Base-by-base conservation (phyloP, 30 jellyfish, hydroid and myxozoan genomes). In the Hydra vulgaris region DNA sequence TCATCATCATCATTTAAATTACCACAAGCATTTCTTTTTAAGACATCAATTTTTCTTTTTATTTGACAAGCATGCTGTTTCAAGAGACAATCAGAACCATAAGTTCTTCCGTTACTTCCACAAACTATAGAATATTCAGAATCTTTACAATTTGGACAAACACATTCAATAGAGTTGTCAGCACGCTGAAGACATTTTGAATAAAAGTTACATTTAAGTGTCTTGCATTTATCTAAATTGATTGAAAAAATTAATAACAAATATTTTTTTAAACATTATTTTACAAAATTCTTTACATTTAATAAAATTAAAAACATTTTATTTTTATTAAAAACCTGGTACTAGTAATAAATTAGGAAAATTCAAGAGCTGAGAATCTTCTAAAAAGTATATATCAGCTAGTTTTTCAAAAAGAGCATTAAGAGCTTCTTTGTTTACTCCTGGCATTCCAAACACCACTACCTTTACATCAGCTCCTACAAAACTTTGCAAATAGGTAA, bases 21-120 rank as follows among this genome's bases (percentile, higher is more conserved):
- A 90, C 96, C 95, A 56, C 96, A 89, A 8, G 95, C 74, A 21
- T 53, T 40, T 23, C 77, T 74, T 66, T 89, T 89, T 17, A 85
- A 95, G 66, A 79, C 74, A 0, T 19, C 54, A 15, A 83, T 78
- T 0, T 73, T 55, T 27, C 79, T 61, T 77, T 56, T 78, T 26
- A 21, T 25, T 54, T 27, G 53, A 66, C 96, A 88, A 5, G 96
- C 71, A n/a, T 80, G 82, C 8, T 66, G 78, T 75, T 73, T 84
- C 78, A 88, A 20, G 22, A 27, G 83, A 54, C 94, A 83, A 25
- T 70, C 23, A 25, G 77, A 77, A 23, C 86, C 89, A 79, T 88
- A 88, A 22, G 96, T 82, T 18, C 54, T 17, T 20, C 94, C 96
- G 71, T 88, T 89, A 67, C 78, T 18, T 8, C 96, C 96, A 84